Base-by-base conservation (phyloP, 2,797 vertebrate species). In the Danio kyathit region DNA sequence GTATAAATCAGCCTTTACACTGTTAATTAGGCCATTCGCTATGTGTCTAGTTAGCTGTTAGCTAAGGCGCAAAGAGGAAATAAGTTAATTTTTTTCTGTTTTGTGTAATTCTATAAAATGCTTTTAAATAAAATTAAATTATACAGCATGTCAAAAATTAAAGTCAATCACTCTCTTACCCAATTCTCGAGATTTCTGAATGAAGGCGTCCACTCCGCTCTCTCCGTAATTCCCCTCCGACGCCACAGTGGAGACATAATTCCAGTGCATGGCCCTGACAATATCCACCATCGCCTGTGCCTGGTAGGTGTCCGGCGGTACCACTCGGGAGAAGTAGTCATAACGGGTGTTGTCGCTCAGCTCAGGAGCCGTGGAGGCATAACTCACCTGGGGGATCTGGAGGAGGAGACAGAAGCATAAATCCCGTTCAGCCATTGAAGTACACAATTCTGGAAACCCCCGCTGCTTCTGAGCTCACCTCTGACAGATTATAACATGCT, bases 141-240 rank as follows among this genome's bases (percentile, higher is more conserved):
- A 3, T 29, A 29, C 29, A 29, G 29, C 29, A 29, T 57, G 12
- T 14, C 46, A 40, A 71, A 48, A 43, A 44, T 51, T 21, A 19
- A 79, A 10, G 41, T 48, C 60, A 67, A 52, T 60, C 64, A 46
- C 29, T 17, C n/a, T 73, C 97, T 96, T 93, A 98, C 97, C 97
- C 0, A 97, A 95, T 92, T 99, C 97, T 14, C 97, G 94, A 79
- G 96, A 96, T 89, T 96, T 98, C 92, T 99, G 97, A 88, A 97
- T 95, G 90, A 99, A 99, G 66, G 97, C 97, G 11, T 99, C 97
- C 57, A 98, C 96, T 0, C 97, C 97, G 0, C 96, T 97, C 84
- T 97, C 96, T 0, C 96, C 96, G 0, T 97, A 97, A 92, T 95
- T 97, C 86, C 96, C 96, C 89, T 96, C 96, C 0, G 96, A 97